These are phyloP conservation scores for Eupelmus urozonus DNA, from an alignment of 2,888 invertebrate genomes.

Conservation along the genomic window DNA sequence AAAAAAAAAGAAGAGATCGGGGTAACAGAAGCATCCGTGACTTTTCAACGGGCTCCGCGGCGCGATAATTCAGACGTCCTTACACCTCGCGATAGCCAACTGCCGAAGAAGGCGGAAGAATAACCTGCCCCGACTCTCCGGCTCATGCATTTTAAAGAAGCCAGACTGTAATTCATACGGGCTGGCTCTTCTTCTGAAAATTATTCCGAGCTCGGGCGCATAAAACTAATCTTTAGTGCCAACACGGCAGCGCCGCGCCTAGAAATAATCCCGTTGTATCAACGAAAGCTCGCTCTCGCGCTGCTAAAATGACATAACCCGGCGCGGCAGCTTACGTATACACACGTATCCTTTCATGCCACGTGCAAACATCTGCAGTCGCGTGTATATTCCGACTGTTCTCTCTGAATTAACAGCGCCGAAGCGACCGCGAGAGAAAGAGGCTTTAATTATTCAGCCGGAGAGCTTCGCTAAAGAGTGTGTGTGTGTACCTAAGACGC, in stretches of 20 bases:
- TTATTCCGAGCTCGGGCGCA: slow-evolving; percentile 42
- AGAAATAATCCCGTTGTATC: slow-evolving; percentile 41
- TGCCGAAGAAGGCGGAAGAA: background rate
- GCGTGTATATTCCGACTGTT: background rate
- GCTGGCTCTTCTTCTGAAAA: background rate
- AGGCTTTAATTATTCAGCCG: slow-evolving; percentile 39
- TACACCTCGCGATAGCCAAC: background rate
- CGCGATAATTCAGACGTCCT: slow-evolving; percentile 8
- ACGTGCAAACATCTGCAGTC: slow-evolving; percentile 16
- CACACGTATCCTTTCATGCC: slow-evolving; percentile 11
- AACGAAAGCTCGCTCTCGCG: background rate
- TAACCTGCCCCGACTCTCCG: background rate
- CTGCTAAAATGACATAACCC: slow-evolving; percentile 27
- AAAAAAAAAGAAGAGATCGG: background rate
- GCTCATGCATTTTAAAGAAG: slow-evolving; percentile 52
- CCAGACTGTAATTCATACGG: slow-evolving; percentile 39
- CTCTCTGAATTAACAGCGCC: background rate
- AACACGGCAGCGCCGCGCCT: slow-evolving; percentile 36
- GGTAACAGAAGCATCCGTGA: background rate
- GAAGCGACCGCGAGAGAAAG: background rate
- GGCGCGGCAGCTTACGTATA: background rate
- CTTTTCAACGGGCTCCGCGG: background rate
- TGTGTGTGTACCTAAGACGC: background rate
- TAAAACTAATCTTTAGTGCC: slow-evolving; percentile 51
- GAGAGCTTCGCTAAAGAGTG: background rate